These are phyloP conservation scores for Neolamprologus ventralis DNA, from an alignment of 2,113 vertebrate genomes.

Conservation along the genomic window DNA sequence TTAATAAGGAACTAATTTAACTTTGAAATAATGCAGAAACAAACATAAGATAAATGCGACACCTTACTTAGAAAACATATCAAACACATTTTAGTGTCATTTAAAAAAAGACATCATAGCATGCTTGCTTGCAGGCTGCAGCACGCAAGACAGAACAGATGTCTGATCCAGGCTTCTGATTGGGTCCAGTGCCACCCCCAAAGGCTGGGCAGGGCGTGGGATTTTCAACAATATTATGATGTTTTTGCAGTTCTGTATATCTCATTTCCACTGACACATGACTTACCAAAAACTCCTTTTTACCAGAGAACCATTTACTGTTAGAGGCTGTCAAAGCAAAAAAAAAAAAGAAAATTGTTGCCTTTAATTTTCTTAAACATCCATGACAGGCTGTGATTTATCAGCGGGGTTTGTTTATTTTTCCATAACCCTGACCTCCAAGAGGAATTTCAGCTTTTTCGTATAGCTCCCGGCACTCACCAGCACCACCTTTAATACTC, in stretches of 20 bases:
- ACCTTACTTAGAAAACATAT: not conserved
- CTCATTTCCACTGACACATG: not conserved
- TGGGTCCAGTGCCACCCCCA: not conserved
- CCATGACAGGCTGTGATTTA: not conserved
- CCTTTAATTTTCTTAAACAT: not conserved
- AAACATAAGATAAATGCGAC: not conserved
- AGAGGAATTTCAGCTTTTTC: not conserved
- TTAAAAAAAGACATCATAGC: not conserved
- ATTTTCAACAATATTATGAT: not conserved
- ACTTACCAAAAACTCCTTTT: not conserved
- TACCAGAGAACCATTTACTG: not conserved
- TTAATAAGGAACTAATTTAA: not conserved
- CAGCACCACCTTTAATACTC: not conserved
- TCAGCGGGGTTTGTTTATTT: not conserved
- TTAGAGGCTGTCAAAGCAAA: not conserved
- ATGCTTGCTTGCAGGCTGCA: not conserved
- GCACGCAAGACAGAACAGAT: not conserved
- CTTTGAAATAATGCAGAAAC: not conserved
- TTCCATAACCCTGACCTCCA: not conserved
- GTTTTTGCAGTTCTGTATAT: not conserved
- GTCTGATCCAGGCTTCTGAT: not conserved
- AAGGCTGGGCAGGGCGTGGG: not conserved
- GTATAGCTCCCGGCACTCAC: not conserved
- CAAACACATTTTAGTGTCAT: not conserved
- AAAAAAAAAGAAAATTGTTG: not conserved